Base-by-base conservation (phyloP, 2,888 invertebrate species). In the Hypena proboscidalis region DNA sequence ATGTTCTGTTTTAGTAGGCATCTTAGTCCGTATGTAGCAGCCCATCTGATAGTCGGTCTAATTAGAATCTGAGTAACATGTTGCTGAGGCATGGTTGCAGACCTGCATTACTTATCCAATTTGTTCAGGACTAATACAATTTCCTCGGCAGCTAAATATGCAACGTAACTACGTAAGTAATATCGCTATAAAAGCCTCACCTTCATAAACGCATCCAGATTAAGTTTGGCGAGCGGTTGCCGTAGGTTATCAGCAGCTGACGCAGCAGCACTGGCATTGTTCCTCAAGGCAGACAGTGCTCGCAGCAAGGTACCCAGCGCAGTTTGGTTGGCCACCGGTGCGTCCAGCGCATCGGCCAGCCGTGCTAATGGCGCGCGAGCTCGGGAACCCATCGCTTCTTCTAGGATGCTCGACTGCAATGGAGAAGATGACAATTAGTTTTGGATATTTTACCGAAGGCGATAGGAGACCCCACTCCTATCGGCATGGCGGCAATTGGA, bases 241-340 rank as follows among this genome's bases (percentile, higher is more conserved):
- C 95, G 92, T 52, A 97, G 94, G 73, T 96, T 96, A 49, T 94
- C 93, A 11, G 95, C 95, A 2, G 95, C 95, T 57, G 94, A 93
- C 7, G 94, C 94, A 0, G 96, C 96, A 38, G 94, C 91, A 31
- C 94, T 94, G 22, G 95, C 95, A 79, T 96, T 97, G 64, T 94
- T 93, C 52, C 94, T 91, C 63, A 96, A 93, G 54, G 93, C 92
- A 17, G 94, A 93, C 35, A 96, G 85, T 43, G 95, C 94, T 1
- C 93, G 92, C 59, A 96, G 92, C 47, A 97, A 88, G 67, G 94
- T 92, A 19, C 94, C 94, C 25, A 95, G 89, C 26, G 95, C 94
- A 0, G 96, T 95, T 77, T 95, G 94, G 83, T 97, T 96, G 54
- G 94, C 92, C 5, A 95, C 94, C 1, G 95, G 95, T 48, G 93